Conservation (phyloP, 2,888 invertebrate species). For the Monochamus alternatus region DNA sequence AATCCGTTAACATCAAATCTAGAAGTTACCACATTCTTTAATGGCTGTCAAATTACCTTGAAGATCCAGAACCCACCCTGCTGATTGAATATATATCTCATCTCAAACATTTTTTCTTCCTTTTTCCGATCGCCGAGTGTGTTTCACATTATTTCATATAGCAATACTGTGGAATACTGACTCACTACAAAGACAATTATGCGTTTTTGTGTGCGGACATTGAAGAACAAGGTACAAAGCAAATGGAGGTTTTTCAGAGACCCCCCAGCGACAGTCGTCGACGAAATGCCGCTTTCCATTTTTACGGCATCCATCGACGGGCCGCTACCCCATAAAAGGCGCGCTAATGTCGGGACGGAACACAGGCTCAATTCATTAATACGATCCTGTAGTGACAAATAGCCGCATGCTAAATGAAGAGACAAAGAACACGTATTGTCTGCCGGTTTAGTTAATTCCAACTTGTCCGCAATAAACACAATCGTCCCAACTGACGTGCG, state of each 20-base stretch:
- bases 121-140: too few species aligned
- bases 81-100: too few species aligned
- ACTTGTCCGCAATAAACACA: background rate
- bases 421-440: conserved; percentile 19
- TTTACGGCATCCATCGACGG: background rate
- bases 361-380: conserved; percentile 15
- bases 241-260: background rate
- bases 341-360: background rate
- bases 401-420: conserved; percentile 24
- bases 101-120: too few species aligned
- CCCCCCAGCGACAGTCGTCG: background rate
- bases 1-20: too few species aligned
- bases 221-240: background rate
- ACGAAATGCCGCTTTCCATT: background rate
- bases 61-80: too few species aligned
- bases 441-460: background rate
- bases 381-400: conserved; percentile 21
- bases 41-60: too few species aligned
- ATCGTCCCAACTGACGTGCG: background rate
- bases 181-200: too few species aligned
- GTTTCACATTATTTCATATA: too few species aligned
- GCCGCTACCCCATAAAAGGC: conserved; percentile 4
- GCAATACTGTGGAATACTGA: too few species aligned
- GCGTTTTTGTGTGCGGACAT: background rate
- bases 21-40: too few species aligned